Base-by-base conservation (phyloP, 1,140 invertebrate genomes). In the Bombus confusus region DNA sequence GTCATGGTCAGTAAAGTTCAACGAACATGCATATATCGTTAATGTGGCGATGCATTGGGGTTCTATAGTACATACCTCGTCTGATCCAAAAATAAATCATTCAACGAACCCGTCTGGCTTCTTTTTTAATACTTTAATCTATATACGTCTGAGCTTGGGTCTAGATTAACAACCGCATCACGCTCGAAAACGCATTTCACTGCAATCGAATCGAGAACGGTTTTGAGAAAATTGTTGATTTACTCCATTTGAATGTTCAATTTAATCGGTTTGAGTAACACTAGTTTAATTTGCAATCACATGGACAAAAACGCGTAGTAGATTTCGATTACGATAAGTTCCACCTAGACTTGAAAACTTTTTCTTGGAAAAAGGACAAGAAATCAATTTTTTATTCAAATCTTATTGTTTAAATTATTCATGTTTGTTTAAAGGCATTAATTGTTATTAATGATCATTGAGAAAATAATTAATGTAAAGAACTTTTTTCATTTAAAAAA, bases 41-140 rank as follows among this genome's bases (percentile, higher is more conserved):
- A 8, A 43, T 73, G 15, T 22, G 9, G 0, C 28, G 22, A 9
- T n/a, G 39, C 71, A 41, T 43, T 28, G 28, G 6, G n/a, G 13
- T n/a, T 39, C n/a, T 73, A 18, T 9, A 52, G 6, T 52, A 52
- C 47, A 43, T 43, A 28, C 10, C 15, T 12, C 52, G 74, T 37
- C 22, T 37, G 34, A 52, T 31, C 39, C 31, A 69, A 80, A 69
- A 80, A 80, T 80, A 80, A 80, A 69, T 80, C 25, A 68, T 18
- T 3, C 31, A 28, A 52, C 47, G 47, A 52, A 34, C 13, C 41
- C 12, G 41, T 52, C 64, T 47, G 59, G 59, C 10, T 62, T 10
- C 25, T 25, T 47, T 69, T 52, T 69, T 28, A 69, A 37, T 69
- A 39, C 34, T 80, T 69, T 37, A 79, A n/a, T 77, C 25, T 22